Evolutionary conservation across 1,140 invertebrate species (phyloP).

Genomic region (Araneus ventricosus): DNA sequence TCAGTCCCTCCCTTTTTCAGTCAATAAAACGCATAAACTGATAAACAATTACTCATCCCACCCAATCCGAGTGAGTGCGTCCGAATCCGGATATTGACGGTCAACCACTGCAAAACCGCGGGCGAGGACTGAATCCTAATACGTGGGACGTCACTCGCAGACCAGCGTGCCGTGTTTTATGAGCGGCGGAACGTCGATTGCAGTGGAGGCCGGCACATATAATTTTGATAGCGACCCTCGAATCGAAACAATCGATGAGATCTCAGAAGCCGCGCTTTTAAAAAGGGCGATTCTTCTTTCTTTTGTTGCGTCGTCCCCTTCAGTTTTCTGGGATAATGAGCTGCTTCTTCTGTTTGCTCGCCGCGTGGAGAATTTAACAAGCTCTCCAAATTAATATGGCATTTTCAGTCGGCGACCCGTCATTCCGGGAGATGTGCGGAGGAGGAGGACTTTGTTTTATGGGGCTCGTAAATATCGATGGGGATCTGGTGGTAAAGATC

Average conservation of each 20-base stretch:
- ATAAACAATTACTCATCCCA: neutral
- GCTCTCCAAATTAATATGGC: neutral
- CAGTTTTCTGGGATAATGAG: neutral
- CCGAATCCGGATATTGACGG: too few relatives aligned
- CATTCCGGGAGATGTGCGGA: neutral
- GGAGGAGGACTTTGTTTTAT: neutral
- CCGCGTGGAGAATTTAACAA: neutral
- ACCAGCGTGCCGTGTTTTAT: neutral
- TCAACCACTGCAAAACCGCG: neutral
- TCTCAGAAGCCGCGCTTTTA: neutral
- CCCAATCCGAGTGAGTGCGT: neutral
- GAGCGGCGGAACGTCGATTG: neutral
- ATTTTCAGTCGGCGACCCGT: neutral
- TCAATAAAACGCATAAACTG: neutral
- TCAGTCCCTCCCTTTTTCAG: too few relatives aligned
- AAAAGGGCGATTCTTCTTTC: neutral
- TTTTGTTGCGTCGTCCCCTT: too few relatives aligned
- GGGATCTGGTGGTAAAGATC: too few relatives aligned
- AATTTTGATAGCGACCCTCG: neutral
- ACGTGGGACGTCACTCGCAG: neutral
- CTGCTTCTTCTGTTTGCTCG: neutral
- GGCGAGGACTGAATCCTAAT: neutral
- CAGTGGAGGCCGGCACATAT: neutral
- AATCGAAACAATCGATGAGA: constrained; percentile 12
- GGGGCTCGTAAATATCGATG: neutral